Evolutionary conservation across 2,113 vertebrate genomes (phyloP).

Genomic region (Microtus oregoni): DNA sequence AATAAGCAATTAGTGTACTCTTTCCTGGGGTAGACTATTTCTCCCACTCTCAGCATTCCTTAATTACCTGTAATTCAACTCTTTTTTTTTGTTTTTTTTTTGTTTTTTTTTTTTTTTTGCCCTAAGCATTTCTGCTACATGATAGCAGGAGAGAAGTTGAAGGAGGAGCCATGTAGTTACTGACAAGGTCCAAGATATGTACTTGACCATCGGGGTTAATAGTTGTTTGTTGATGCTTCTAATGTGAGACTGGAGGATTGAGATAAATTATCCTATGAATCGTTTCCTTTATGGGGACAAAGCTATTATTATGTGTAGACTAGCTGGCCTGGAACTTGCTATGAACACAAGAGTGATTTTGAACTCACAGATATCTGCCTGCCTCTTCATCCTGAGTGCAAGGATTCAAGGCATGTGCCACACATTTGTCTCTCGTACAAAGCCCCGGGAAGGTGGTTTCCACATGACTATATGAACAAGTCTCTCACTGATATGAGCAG

Average conservation of each 20-base stretch:
- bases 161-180: background rate
- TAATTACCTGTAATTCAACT: background rate
- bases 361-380: background rate
- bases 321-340: background rate
- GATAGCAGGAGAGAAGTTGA: background rate
- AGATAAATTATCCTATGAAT: background rate
- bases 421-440: background rate
- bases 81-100: too few relatives aligned
- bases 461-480: background rate
- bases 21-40: background rate
- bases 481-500: background rate
- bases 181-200: background rate
- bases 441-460: background rate
- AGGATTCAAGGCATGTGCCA: background rate
- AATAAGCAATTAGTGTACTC: background rate
- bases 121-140: background rate
- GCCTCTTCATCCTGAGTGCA: background rate
- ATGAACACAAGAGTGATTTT: background rate
- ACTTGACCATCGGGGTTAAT: background rate
- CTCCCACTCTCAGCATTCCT: background rate
- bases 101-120: background rate
- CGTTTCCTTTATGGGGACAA: background rate
- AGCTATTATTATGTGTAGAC: too few relatives aligned
- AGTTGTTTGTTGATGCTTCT: background rate
- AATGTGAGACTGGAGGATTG: background rate